Evolutionary conservation across 2,888 invertebrate genomes (phyloP), one percentile per base, ranked within the genome.

Genomic region (Eurytoma adleriae): DNA sequence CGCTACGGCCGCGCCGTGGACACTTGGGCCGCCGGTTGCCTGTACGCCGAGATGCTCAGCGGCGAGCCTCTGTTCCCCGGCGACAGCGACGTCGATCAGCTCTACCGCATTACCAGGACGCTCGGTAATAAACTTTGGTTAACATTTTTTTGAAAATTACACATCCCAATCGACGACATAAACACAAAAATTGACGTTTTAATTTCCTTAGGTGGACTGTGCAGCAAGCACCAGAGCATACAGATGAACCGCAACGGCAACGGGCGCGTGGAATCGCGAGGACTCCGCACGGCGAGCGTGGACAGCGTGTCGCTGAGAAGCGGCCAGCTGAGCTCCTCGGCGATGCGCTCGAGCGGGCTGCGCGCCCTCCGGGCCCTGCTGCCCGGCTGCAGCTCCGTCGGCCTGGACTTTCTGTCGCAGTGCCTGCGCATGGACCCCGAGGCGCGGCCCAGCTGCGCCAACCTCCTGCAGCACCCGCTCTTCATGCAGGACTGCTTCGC

Each of bases 41-140:
- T 97, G 13, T 94, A 95, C 86, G 94, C 96, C 2, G 97, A 97
- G 92, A 96, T 97, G 95, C 92, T 96, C 91, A 96, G 95, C 0
- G 96, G 96, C 0, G 96, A 96, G 86, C 96, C 97, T 0, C 90
- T 97, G 71, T 97, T 97, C 91, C 96, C 97, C 0, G 97, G 97
- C 0, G 96, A 97, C 86, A 96, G 96, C 0, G 97, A 97, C 89
- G 95, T 97, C 75, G 97, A 97, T 89, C 97, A 97, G 87, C 92
- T 97, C 0, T 96, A 95, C 85, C 93, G 95, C 83, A 97, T 97
- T 83, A 95, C 95, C 57, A 95, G 94, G 91, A 93, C 94, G 87
- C 92, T 97, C 81, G 97, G 96, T 94, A 24, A 24, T 24, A 24
- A 24, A 2, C 24, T 24, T 24, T 24, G 2, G 24, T 24, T 24